Percentiles rank a stretch among this genome's conserved stretches.
Evolutionary conservation across 2,113 vertebrate species (phyloP).

Genomic region (Ailurus styani): DNA sequence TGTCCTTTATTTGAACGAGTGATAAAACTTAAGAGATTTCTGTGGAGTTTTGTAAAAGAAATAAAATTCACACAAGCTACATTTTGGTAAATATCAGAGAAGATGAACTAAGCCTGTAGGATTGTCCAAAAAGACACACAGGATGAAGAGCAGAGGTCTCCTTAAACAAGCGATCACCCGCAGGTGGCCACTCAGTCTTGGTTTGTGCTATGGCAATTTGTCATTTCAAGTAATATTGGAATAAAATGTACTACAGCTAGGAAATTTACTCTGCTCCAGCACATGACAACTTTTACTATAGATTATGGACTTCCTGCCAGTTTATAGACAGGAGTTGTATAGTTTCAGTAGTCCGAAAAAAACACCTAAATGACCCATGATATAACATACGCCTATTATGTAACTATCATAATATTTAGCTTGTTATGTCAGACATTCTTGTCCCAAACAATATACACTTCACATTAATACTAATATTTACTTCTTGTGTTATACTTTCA

Average conservation of each 20-base stretch:
- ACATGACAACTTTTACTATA: not conserved
- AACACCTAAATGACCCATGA: not conserved
- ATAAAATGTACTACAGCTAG: not conserved
- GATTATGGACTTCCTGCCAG: not conserved
- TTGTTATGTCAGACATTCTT: not conserved
- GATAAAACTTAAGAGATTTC: not conserved
- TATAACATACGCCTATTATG: not conserved
- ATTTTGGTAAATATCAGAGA: not conserved
- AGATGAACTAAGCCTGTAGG: not conserved
- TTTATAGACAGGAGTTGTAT: not conserved
- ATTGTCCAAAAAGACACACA: not conserved
- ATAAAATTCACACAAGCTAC: not conserved
- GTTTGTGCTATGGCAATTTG: not conserved
- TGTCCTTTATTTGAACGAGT: not conserved
- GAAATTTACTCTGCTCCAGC: not conserved
- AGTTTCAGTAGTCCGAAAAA: not conserved
- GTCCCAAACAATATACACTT: not conserved
- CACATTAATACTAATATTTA: not conserved
- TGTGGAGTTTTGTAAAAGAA: not conserved
- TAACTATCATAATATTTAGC: not conserved
- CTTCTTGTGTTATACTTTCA: not conserved
- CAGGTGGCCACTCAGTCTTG: not conserved
- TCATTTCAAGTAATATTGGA: not conserved
- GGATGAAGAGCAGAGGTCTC: not conserved
- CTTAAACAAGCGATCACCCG: not conserved